Percentiles rank a stretch among this genome's conserved stretches.
Evolutionary conservation across 1,140 invertebrate species (phyloP).

Genomic region (Rhyzopertha dominica): DNA sequence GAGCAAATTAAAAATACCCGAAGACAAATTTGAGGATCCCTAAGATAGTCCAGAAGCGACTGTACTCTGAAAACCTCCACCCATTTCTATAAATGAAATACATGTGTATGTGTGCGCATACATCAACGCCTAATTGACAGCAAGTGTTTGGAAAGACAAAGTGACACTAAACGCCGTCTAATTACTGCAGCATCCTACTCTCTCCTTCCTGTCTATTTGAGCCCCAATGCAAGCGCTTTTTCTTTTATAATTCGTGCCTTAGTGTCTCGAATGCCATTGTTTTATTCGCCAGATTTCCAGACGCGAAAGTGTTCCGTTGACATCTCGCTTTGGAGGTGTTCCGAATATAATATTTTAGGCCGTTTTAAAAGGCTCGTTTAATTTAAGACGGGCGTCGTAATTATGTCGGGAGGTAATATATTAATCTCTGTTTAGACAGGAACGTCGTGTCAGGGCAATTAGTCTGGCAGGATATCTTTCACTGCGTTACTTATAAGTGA

Average conservation of each 20-base stretch:
- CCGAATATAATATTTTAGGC: background rate
- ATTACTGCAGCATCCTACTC: slow-evolving; percentile 29
- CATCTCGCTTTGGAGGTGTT: background rate
- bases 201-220: slow-evolving; percentile 19
- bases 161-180: slow-evolving; percentile 44
- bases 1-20: slow-evolving; percentile 21
- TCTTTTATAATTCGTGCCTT: background rate
- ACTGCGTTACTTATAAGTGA: slow-evolving; percentile 7
- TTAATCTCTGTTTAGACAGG: slow-evolving; percentile 27
- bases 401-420: slow-evolving; percentile 23
- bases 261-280: background rate
- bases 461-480: slow-evolving; percentile 25
- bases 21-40: slow-evolving; percentile 24
- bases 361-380: background rate
- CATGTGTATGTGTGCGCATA: slow-evolving; percentile 34
- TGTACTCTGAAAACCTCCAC: slow-evolving; percentile 7
- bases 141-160: slow-evolving; percentile 39
- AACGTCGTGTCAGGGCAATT: slow-evolving; percentile 25
- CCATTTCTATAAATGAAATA: slow-evolving; percentile 21
- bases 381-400: background rate
- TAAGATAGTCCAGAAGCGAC: slow-evolving; percentile 10
- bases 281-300: no score
- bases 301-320: background rate
- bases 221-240: slow-evolving; percentile 18
- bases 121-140: slow-evolving; percentile 45